Conservation (phyloP, 2,797 vertebrate species). For the Rallus crepitans region DNA sequence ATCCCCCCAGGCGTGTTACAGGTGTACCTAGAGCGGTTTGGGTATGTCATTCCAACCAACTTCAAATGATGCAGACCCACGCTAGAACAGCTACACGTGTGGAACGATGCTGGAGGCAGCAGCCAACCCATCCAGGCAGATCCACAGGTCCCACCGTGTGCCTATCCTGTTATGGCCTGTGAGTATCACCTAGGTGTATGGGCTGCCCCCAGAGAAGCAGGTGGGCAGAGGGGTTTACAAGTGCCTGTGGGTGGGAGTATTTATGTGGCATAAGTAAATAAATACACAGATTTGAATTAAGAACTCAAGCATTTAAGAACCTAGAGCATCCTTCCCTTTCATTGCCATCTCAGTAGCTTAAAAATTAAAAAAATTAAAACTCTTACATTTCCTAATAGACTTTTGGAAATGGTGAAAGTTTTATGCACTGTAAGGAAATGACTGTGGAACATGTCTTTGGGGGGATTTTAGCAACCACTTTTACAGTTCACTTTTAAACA, state of each 20-base stretch:
- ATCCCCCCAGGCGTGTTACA: background rate
- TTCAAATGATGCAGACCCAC: rapidly evolving
- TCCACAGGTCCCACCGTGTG: background rate
- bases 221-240: background rate
- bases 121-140: background rate
- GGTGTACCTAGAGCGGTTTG: background rate
- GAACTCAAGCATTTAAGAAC: background rate
- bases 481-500: slow-evolving; percentile 58
- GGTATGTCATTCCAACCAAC: background rate
- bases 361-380: background rate
- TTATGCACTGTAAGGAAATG: background rate
- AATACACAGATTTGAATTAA: background rate
- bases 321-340: background rate
- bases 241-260: background rate
- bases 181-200: rapidly evolving
- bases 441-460: background rate
- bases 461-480: slow-evolving; percentile 27
- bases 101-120: background rate
- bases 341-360: background rate
- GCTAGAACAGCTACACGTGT: rapidly evolving
- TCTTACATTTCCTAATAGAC: background rate
- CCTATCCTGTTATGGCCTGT: rapidly evolving
- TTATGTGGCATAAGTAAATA: background rate
- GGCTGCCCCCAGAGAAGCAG: background rate
- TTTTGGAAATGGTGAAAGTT: background rate